These are phyloP conservation scores for Zosterops lateralis DNA, from an alignment of 2,113 vertebrate genomes.

Conservation along the genomic window DNA sequence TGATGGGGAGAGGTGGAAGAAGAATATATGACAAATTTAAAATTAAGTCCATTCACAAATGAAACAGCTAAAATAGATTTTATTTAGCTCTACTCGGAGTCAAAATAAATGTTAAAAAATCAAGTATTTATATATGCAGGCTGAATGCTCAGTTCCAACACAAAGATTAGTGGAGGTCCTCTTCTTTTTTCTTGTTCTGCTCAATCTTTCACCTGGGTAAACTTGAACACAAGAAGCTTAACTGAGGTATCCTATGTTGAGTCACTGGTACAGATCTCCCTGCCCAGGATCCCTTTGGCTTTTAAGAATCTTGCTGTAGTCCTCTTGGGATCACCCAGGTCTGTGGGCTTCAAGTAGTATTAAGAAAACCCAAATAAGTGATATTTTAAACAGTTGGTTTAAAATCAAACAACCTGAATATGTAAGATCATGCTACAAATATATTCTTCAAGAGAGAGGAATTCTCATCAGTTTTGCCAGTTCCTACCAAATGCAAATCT, in stretches of 20 bases:
- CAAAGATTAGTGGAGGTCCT: not conserved
- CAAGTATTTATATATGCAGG: not conserved
- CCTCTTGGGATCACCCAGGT: not conserved
- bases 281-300: not conserved
- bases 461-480: not conserved
- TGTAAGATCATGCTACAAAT: not conserved
- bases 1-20: fast-evolving
- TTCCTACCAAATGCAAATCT: not conserved
- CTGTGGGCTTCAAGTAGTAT: not conserved
- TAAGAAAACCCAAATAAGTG: not conserved
- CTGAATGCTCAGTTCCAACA: not conserved
- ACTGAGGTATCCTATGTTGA: not conserved
- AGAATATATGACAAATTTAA: not conserved
- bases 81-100: not conserved
- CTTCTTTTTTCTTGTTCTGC: not conserved
- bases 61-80: not conserved
- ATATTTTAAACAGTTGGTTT: not conserved
- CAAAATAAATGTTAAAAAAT: not conserved
- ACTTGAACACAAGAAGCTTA: not conserved
- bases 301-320: not conserved
- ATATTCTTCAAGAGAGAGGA: not conserved
- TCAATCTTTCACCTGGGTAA: not conserved
- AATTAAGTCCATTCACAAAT: not conserved
- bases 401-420: not conserved
- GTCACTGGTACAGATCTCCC: not conserved